Base-by-base conservation (phyloP, 2,113 vertebrate species). In the Delphinapterus leucas region DNA sequence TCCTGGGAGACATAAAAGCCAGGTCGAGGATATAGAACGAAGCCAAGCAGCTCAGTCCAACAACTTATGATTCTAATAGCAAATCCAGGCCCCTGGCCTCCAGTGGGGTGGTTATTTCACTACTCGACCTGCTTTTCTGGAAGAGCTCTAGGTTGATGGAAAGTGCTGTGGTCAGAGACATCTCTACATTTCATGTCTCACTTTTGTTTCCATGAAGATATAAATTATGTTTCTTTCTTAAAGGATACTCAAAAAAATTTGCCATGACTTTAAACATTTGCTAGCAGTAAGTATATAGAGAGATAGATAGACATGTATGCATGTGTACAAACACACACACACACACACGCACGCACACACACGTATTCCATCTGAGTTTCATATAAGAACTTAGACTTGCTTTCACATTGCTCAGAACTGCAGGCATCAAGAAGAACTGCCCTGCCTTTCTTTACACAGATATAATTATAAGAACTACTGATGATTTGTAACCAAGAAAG, bases 381-480 rank as follows among this genome's bases (percentile, higher is more conserved):
- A 8, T 5, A 3, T 67, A 47, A 91, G 70, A 67, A 44, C 67
- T 73, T 49, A 58, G 9, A 41, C 17, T 77, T 70, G 67, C 38
- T 83, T 73, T 68, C 41, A 58, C 33, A 4, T 38, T 70, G 44
- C 81, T 82, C 2, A 12, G 33, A 89, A 70, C 49, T n/a, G 14
- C 41, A 79, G 53, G 36, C 41, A 53, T 41, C 36, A 60, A 41
- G 55, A 67, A 83, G 88, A 97, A 83, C 23, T 2, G 8, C 36
- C 74, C 88, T 60, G 85, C 49, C 47, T 93, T 53, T 92, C 80
- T 67, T 71, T 89, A 92, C 36, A 49, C 58, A 92, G 65, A 76
- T 83, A 63, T 47, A 80, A 97, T 92, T 86, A 58, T 77, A 76
- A 96, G 74, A 90, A 82, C 71, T 67, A 47, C 79, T 76, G n/a